These are phyloP conservation scores for Pomacea maculata DNA, from an alignment of 1,140 invertebrate species.

Conservation along the genomic window DNA sequence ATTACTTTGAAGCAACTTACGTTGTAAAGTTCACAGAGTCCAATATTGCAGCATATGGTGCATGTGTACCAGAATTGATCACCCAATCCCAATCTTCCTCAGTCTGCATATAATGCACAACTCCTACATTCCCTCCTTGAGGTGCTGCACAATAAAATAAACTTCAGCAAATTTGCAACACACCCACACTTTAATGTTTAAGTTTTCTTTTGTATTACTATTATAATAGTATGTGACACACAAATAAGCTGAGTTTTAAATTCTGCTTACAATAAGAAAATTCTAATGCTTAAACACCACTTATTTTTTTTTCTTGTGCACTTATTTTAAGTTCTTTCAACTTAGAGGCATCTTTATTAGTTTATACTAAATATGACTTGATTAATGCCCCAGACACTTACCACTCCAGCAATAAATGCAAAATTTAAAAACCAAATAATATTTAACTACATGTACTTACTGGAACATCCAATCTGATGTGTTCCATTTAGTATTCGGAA, in stretches of 20 bases:
- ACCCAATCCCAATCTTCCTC: constrained; percentile 78
- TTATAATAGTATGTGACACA: not conserved
- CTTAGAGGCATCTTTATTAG: not conserved
- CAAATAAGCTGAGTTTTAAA: not conserved
- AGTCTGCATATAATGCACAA: constrained; percentile 77
- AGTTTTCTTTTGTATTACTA: not conserved
- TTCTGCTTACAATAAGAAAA: not conserved
- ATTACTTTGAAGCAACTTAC: constrained; percentile 33
- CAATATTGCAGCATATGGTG: constrained; percentile 64
- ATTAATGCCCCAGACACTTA: too few relatives aligned
- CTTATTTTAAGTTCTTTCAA: constrained; percentile 16
- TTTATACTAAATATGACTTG: too few relatives aligned
- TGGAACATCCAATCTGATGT: constrained; percentile 88
- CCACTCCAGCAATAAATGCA: too few relatives aligned
- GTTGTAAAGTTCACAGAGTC: constrained; percentile 63
- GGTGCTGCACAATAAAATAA: constrained; percentile 68
- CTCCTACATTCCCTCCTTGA: constrained; percentile 80
- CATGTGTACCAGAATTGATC: constrained; percentile 71
- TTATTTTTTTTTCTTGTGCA: not conserved
- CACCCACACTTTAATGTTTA: not conserved
- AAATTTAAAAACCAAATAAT: too few relatives aligned
- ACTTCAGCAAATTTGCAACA: constrained; percentile 19
- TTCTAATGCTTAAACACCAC: not conserved
- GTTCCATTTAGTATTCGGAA: constrained; percentile 90
- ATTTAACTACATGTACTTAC: constrained; percentile 30